Evolutionary conservation across 2,113 vertebrate species (phyloP).

Genomic region (Hymenochirus boettgeri): DNA sequence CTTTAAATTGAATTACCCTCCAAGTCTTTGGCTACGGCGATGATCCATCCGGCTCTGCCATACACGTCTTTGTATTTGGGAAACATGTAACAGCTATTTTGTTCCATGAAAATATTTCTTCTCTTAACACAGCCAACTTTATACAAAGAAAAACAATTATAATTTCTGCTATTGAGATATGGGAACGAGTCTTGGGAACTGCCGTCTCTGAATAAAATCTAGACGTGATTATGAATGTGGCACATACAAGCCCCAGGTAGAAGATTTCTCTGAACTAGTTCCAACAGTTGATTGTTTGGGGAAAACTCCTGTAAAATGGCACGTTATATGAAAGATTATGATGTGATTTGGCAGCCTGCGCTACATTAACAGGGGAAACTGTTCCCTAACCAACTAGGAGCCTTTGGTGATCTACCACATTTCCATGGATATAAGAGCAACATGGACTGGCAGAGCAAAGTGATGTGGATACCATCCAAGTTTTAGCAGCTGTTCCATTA

Average conservation of each 20-base stretch:
- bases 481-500: slow-evolving; percentile 49
- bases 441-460: slow-evolving; percentile 26
- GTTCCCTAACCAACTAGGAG: slow-evolving; percentile 29
- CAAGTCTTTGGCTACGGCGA: no score
- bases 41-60: no score
- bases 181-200: neutral
- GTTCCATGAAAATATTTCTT: slow-evolving; percentile 12
- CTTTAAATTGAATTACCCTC: no score
- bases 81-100: no score
- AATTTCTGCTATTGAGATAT: slow-evolving; percentile 1
- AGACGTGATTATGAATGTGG: slow-evolving; percentile 4
- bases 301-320: slow-evolving; percentile 7
- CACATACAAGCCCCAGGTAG: slow-evolving; percentile 17
- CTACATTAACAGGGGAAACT: no score
- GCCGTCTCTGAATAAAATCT: neutral
- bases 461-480: slow-evolving; percentile 32
- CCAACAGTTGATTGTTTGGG: slow-evolving; percentile 16
- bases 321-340: slow-evolving; percentile 20
- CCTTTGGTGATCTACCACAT: slow-evolving; percentile 18
- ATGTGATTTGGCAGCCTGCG: slow-evolving; percentile 40
- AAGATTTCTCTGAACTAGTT: slow-evolving; percentile 6
- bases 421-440: slow-evolving; percentile 40
- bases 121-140: neutral
- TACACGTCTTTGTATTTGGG: no score
- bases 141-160: slow-evolving; percentile 3